Evolutionary conservation across 2,113 vertebrate species (phyloP), one percentile per base, ranked within the genome.

Genomic region (Coturnix japonica): DNA sequence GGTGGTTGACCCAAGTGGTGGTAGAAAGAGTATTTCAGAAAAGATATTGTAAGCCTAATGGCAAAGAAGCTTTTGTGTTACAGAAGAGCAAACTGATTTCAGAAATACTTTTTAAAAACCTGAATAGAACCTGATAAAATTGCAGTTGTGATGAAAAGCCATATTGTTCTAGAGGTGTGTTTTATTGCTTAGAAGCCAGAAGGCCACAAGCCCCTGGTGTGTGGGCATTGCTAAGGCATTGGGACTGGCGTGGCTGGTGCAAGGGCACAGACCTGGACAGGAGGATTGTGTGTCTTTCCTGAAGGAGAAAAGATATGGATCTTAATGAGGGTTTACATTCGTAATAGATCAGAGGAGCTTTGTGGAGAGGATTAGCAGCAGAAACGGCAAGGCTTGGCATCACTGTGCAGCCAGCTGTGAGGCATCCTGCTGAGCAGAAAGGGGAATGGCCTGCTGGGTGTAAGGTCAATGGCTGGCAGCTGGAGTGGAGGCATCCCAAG

Each of bases 241-340:
- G 30, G 16, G 54, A 17, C 10, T 56, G 54, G 54, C 16, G 30
- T 18, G 18, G 54, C 30, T 56, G 30, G 54, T 18, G 18, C 54
- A 20, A 16, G 18, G 54, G 31, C 11, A 19, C 18, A 11, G 54
- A 30, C 18, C 54, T 56, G 22, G 47, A 5, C 21, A 23, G 47
- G 47, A 49, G 11, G 22, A 6, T 49, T 49, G 47, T 23, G 21
- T 23, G 11, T 49, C 22, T 22, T 47, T 47, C 46, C 46, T 47
- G 22, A 47, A 47, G 46, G 21, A 47, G 12, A 9, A 16, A 22
- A 53, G 26, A 35, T 8, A 11, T 23, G 28, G 67, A 46, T 89
- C 75, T 94, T 91, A 92, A 83, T 81, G 39, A 89, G 51, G 18
- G 77, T 81, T 89, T 81, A 78, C 39, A 28, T 83, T 94, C 93